Evolutionary conservation across 2,888 invertebrate species (phyloP).

Genomic region (Meliscaeva auricollis): DNA sequence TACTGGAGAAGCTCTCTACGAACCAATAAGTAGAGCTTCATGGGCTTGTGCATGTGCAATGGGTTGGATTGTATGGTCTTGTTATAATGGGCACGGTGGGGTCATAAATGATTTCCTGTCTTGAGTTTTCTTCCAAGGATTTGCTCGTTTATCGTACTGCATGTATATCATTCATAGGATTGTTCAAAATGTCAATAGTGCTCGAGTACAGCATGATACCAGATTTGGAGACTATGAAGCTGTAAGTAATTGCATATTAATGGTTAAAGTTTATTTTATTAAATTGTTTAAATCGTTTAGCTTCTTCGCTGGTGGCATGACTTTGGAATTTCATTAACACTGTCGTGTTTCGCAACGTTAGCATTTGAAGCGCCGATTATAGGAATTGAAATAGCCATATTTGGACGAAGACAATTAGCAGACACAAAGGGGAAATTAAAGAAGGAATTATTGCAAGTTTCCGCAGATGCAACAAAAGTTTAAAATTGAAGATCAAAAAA

Average conservation of each 20-base stretch:
- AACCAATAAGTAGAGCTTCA: constrained; percentile 81
- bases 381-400: constrained; percentile 83
- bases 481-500: too few relatives aligned
- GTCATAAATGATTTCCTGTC: constrained; percentile 82
- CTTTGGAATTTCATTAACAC: constrained; percentile 82
- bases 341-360: constrained; percentile 83
- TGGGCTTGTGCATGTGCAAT: constrained; percentile 81
- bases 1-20: constrained; percentile 82
- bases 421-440: too few relatives aligned
- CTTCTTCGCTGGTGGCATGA: constrained; percentile 84
- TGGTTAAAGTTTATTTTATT: too few relatives aligned
- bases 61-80: constrained; percentile 83
- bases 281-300: constrained; percentile 76
- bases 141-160: constrained; percentile 82
- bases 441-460: constrained; percentile 27
- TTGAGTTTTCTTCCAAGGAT: constrained; percentile 82
- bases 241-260: constrained; percentile 78
- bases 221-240: constrained; percentile 82
- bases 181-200: constrained; percentile 80
- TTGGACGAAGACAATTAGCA: constrained; percentile 72
- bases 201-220: constrained; percentile 80
- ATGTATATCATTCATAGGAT: constrained; percentile 83
- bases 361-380: constrained; percentile 85
- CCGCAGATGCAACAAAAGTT: constrained; percentile 7
- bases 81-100: constrained; percentile 83